Base-by-base conservation (phyloP, 2,113 vertebrate genomes). In the Pimephales promelas region DNA sequence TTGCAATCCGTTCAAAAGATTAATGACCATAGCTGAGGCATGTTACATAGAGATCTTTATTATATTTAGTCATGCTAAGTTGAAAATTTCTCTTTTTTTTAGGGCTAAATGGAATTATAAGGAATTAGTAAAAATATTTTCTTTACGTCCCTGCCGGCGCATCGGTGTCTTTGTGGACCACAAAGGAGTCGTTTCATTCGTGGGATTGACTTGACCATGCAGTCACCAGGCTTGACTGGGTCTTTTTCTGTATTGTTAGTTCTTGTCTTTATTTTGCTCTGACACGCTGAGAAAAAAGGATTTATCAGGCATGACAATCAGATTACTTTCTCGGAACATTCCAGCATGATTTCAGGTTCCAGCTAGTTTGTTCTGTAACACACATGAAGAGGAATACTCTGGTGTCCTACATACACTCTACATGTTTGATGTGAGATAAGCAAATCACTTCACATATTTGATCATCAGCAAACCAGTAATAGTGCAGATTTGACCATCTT, bases 241-340 rank as follows among this genome's bases (percentile, higher is more conserved):
- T n/a, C 57, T 56, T 45, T 43, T 72, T 28, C 56, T 62, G 14
- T 79, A 20, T 26, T 66, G 57, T 68, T 26, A 10, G 11, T 26
- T 40, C 76, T 78, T 78, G 56, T 43, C 47, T 66, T 77, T 47
- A 52, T 84, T 64, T 84, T 84, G 24, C 54, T 66, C 36, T 2
- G 13, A 79, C 49, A 64, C 24, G 66, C 26, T 34, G 20, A 62
- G 71, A 54, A 85, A 54, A 81, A 59, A 74, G 34, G 43, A 57
- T 43, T 75, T 86, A 83, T 86, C 85, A 59, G 26, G 16, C 36
- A 59, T 72, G 59, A 77, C 71, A 71, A 86, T 86, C 61, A 59
- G 71, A 86, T 86, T 75, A 83, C 22, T 59, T 45, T 16, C 79
- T 83, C 64, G 49, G 57, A 77, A 71, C 61, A 54, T 71, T 84